These are phyloP conservation scores for Anthopleura sola DNA, from an alignment of 64 coral and sea anemone genomes.

Conservation along the genomic window DNA sequence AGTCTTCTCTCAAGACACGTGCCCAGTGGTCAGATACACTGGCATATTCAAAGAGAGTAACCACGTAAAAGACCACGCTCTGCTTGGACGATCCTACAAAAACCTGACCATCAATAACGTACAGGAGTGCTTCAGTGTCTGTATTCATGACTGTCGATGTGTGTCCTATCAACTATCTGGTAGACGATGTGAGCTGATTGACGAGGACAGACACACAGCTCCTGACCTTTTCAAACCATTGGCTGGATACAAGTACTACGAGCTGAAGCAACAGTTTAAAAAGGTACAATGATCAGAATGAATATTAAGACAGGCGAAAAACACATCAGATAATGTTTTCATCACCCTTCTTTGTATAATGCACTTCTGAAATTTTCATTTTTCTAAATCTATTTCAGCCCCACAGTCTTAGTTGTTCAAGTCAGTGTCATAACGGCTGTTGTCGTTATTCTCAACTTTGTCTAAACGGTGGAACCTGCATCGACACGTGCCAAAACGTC, in stretches of 20 bases:
- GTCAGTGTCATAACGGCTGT: no score
- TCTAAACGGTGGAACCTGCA: slow-evolving; percentile 33
- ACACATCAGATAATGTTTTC: no score
- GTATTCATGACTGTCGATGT: no score
- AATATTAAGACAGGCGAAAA: no score
- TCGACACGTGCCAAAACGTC: slow-evolving; percentile 8
- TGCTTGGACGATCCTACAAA: neutral
- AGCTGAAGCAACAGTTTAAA: slow-evolving; percentile 7
- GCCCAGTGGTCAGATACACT: neutral
- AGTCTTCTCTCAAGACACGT: neutral
- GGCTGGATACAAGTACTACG: neutral
- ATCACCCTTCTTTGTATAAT: neutral
- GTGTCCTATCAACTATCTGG: no score
- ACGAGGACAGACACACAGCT: neutral
- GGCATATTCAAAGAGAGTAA: neutral
- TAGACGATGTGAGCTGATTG: no score
- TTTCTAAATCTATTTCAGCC: no score
- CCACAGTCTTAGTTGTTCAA: neutral
- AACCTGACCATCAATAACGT: neutral
- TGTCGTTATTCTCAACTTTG: no score
- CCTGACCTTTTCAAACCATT: neutral
- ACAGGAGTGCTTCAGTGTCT: no score
- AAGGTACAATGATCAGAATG: no score
- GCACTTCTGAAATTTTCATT: no score
- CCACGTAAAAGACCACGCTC: neutral